These are phyloP conservation scores for Menidia menidia DNA, from an alignment of 2,797 vertebrate genomes.

Conservation along the genomic window DNA sequence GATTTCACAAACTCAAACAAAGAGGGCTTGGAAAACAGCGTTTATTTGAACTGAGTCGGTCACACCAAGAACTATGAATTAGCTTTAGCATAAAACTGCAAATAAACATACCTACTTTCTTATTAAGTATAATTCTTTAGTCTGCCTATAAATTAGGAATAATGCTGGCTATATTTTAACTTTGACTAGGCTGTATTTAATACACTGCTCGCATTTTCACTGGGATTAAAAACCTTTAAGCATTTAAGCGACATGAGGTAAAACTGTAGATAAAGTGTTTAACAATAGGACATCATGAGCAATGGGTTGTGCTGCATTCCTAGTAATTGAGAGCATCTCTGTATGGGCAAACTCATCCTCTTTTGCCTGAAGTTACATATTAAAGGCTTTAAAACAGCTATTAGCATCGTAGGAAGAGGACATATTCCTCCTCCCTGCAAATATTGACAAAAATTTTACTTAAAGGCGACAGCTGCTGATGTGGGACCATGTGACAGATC, in stretches of 20 bases:
- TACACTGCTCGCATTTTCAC: conserved; percentile 18
- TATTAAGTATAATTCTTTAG: conserved; percentile 3
- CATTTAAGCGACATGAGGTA: conserved; percentile 25
- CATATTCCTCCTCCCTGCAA: conserved; percentile 63
- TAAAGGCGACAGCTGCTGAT: conserved; percentile 69
- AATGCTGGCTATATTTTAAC: neutral
- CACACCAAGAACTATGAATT: conserved; percentile 34
- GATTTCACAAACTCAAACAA: conserved; percentile 52
- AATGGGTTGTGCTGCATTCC: conserved; percentile 61
- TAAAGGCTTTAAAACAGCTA: conserved; percentile 76
- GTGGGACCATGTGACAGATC: conserved; percentile 67
- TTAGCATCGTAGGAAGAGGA: conserved; percentile 56
- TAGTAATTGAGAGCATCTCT: conserved; percentile 71
- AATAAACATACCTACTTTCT: neutral
- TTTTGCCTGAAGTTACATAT: conserved; percentile 67
- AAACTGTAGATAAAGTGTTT: conserved; percentile 50
- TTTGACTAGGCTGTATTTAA: conserved; percentile 1
- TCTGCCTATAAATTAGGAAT: neutral
- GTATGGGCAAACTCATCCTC: conserved; percentile 65
- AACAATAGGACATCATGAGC: conserved; percentile 64
- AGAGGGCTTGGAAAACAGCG: conserved; percentile 40
- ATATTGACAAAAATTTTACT: conserved; percentile 76
- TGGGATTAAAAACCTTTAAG: conserved; percentile 19
- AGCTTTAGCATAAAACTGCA: conserved; percentile 18
- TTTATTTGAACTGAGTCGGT: conserved; percentile 40